Base-by-base conservation (phyloP, 2,888 invertebrate genomes). In the Chalcis sispes region DNA sequence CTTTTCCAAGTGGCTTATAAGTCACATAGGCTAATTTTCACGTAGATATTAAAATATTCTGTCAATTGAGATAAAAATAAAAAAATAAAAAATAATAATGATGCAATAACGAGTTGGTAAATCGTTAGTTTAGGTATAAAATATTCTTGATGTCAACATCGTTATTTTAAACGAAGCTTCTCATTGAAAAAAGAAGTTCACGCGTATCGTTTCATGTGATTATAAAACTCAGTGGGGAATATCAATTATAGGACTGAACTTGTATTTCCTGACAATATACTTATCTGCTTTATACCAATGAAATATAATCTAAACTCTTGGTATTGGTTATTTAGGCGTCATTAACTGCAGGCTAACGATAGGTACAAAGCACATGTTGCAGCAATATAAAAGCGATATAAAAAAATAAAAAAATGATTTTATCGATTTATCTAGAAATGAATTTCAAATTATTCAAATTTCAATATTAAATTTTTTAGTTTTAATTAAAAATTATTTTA, bases 281-380 rank as follows among this genome's bases (percentile, higher is more conserved):
- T 52, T 73, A 61, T 64, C 48, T 58, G 54, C 62, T 69, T 69
- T 29, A 74, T 56, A 69, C 69, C 62, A 69, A 69, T 74, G 48
- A 69, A 61, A 74, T 64, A 36, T 56, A 73, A 59, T 36, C 54
- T 72, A 65, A 64, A 65, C 23, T 72, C 25, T 66, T 66, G 67
- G 59, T n/a, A 64, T 72, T 54, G 18, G 20, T 27, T 56, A 42
- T 54, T 69, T 69, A 67, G 50, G 69, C 18, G 10, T 50, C 59
- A 50, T 48, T 48, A 29, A 50, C 61, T 62, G 52, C 61, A 62
- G 46, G 50, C 32, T 40, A 62, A 62, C 36, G 52, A 58, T 64
- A 70, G 58, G 70, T 70, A 75, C 64, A 70, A 75, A 70, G 58
- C 48, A 75, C 50, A 58, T 42, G 54, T 58, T 70, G 58, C 70